Evolutionary conservation across 2,888 invertebrate genomes (phyloP).

Genomic region (Calameuta filiformis): DNA sequence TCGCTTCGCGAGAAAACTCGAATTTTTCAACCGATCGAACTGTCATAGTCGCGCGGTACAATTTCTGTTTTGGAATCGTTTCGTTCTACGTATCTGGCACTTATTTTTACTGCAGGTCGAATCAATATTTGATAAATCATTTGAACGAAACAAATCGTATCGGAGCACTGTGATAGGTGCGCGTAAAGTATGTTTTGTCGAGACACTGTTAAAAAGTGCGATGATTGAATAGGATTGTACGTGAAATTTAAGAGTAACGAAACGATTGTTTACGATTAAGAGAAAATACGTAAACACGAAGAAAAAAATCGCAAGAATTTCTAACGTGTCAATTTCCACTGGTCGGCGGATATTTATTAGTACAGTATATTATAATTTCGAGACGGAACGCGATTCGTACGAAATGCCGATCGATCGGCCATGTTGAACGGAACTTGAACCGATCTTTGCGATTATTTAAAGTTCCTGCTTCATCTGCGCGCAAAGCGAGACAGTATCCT

Average conservation of each 20-base stretch:
- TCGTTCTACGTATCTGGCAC: not conserved
- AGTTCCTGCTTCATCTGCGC: not conserved
- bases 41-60: not conserved
- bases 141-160: too few relatives aligned
- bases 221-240: not conserved
- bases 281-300: not conserved
- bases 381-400: not conserved
- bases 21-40: not conserved
- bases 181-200: not conserved
- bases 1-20: not conserved
- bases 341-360: not conserved
- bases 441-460: not conserved
- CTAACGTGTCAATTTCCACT: not conserved
- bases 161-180: not conserved
- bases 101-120: not conserved
- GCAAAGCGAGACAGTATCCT: not conserved
- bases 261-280: not conserved
- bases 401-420: not conserved
- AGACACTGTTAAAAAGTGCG: not conserved
- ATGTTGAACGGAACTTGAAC: not conserved
- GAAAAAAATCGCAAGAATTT: not conserved
- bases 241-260: not conserved
- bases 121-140: too few relatives aligned
- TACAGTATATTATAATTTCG: not conserved
- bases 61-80: not conserved